Evolutionary conservation across 2,888 invertebrate genomes (phyloP).

Genomic region (Siphonodentalium dalli): DNA sequence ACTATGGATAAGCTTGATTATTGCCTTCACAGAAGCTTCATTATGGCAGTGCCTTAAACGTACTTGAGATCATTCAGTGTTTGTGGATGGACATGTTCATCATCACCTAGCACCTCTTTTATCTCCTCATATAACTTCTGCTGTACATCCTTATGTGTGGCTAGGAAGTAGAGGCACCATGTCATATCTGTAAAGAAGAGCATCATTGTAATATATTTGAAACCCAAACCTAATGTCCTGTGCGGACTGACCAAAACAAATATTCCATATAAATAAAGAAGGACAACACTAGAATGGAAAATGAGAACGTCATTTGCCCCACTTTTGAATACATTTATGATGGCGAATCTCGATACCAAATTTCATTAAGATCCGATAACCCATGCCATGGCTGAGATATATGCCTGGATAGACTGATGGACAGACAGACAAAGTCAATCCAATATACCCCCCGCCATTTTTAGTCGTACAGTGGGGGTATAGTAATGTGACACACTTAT

Average conservation of each 20-base stretch:
- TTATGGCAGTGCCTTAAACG: slow-evolving; percentile 22
- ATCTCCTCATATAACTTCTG: slow-evolving; percentile 58
- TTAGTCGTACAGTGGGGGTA: no score
- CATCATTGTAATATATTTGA: not conserved
- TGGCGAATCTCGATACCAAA: no score
- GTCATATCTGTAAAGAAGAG: slow-evolving; percentile 55
- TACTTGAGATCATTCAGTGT: slow-evolving; percentile 45
- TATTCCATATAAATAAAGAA: not conserved
- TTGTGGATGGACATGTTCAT: slow-evolving; percentile 38
- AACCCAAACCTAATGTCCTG: not conserved
- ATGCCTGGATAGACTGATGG: no score
- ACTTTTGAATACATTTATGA: no score
- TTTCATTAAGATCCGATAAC: no score
- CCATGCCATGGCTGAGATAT: no score
- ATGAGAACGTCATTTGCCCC: not conserved
- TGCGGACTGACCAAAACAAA: not conserved
- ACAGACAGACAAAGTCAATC: no score
- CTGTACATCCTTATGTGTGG: slow-evolving; percentile 58
- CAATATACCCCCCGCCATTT: no score
- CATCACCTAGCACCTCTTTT: slow-evolving; percentile 37
- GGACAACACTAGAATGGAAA: not conserved
- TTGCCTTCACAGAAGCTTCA: not conserved
- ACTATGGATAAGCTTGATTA: not conserved
- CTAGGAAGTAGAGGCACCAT: slow-evolving; percentile 64
- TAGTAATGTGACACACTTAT: no score